These are phyloP conservation scores for Hylyphantes graminicola DNA, from an alignment of 1,140 invertebrate genomes.

Conservation along the genomic window DNA sequence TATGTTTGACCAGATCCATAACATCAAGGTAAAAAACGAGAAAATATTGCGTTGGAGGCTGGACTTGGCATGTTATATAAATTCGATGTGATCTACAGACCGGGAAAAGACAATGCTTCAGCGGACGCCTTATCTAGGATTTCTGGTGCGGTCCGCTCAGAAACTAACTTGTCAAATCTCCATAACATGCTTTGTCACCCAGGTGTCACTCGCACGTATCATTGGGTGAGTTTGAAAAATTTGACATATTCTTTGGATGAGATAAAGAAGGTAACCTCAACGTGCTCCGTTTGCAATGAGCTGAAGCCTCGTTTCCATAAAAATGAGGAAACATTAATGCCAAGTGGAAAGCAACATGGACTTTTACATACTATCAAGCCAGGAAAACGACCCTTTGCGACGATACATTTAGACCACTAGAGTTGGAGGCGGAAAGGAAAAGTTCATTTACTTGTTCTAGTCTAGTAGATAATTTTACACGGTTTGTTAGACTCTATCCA, in stretches of 20 bases:
- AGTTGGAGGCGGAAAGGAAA: slow-evolving; percentile 1
- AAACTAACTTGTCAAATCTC: slow-evolving; percentile 15
- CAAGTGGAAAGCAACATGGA: slow-evolving; percentile 42
- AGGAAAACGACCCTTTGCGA: slow-evolving; percentile 2
- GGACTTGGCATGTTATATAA: slow-evolving; percentile 17
- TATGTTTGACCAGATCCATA: slow-evolving; percentile 62
- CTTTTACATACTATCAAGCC: slow-evolving; percentile 13
- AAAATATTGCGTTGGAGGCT: slow-evolving; percentile 46
- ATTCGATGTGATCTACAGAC: slow-evolving; percentile 30
- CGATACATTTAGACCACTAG: slow-evolving; percentile 22
- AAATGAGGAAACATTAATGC: slow-evolving; percentile 52
- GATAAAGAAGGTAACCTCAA: neutral
- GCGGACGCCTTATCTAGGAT: slow-evolving; percentile 32
- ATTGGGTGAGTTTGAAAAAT: slow-evolving; percentile 62
- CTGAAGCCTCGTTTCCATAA: slow-evolving; percentile 60
- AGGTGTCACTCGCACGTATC: slow-evolving; percentile 61
- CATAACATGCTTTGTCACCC: slow-evolving; percentile 63
- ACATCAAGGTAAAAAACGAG: slow-evolving; percentile 64
- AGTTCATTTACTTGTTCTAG: neutral
- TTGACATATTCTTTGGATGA: slow-evolving; percentile 62
- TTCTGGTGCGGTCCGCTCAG: neutral
- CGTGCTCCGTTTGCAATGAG: slow-evolving; percentile 53
- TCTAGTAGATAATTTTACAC: neutral
- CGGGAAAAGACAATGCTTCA: neutral
- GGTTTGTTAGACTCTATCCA: slow-evolving; percentile 7